Evolutionary conservation across 1,140 invertebrate species (phyloP).

Genomic region (Eciton burchellii): DNA sequence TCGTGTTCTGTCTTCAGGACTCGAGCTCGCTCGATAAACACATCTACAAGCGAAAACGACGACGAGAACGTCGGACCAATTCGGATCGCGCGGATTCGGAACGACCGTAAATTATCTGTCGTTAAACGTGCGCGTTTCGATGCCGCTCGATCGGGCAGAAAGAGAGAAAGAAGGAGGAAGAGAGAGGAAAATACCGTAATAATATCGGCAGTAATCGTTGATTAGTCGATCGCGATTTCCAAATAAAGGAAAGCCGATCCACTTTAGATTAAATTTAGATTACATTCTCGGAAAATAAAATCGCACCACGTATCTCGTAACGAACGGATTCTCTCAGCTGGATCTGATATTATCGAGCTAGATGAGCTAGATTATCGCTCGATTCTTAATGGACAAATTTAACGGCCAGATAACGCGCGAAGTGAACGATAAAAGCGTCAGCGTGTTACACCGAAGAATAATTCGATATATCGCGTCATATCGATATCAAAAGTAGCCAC

Average conservation of each 20-base stretch:
- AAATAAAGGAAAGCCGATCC: constrained; percentile 30
- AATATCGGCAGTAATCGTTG: constrained; percentile 12
- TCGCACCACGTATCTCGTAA: not conserved
- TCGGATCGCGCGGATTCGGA: not conserved
- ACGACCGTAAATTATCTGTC: constrained; percentile 11
- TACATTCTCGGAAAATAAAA: not conserved
- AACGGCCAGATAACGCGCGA: no score
- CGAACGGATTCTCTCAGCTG: not conserved
- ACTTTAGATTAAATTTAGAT: not conserved
- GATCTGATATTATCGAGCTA: not conserved
- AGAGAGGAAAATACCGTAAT: not conserved
- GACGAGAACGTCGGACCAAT: not conserved
- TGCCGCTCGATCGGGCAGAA: not conserved
- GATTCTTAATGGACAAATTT: no score
- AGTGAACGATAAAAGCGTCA: no score
- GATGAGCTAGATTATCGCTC: no score
- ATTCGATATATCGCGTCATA: no score
- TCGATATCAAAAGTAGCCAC: no score
- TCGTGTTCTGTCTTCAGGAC: not conserved
- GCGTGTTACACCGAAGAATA: no score
- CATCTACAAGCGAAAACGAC: not conserved
- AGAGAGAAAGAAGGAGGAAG: constrained; percentile 1
- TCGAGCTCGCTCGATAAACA: not conserved
- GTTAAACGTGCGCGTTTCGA: constrained; percentile 17
- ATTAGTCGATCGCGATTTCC: not conserved